Evolutionary conservation across 2,888 invertebrate species (phyloP).

Genomic region (Euzophera pinguis): DNA sequence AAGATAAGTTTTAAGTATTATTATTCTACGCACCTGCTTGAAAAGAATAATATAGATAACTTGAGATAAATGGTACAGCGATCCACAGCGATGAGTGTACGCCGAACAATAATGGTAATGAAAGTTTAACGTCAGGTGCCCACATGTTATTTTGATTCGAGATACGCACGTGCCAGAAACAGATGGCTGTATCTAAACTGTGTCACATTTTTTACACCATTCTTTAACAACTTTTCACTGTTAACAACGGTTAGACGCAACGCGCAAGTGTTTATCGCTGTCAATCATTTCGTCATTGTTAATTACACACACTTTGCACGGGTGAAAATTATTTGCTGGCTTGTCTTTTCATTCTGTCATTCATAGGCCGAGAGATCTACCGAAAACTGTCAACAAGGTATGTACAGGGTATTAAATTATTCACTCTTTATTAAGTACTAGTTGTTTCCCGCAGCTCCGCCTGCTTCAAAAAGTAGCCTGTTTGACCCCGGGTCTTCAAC

Average conservation of each 20-base stretch:
- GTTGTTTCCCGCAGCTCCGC: too few species aligned
- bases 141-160: constrained; percentile 46
- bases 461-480: too few species aligned
- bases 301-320: too few species aligned
- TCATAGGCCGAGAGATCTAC: too few species aligned
- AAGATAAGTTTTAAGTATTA: not conserved
- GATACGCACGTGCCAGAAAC: constrained; percentile 40
- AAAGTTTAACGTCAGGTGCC: constrained; percentile 53
- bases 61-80: constrained; percentile 18
- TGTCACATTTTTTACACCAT: constrained; percentile 18
- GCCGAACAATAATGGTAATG: constrained; percentile 54
- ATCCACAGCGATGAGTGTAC: constrained; percentile 17
- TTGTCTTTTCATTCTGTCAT: too few species aligned
- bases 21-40: constrained; percentile 15
- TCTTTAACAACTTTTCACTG: not conserved
- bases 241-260: not conserved
- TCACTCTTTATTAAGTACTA: too few species aligned
- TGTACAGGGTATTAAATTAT: too few species aligned
- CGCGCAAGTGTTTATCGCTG: not conserved
- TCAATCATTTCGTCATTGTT: too few species aligned
- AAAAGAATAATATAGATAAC: constrained; percentile 20
- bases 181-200: constrained; percentile 29
- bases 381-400: too few species aligned
- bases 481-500: too few species aligned
- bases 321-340: too few species aligned